A percentile compares a stretch with the other conserved stretches of the same genome.
Conservation (phyloP, 1,140 invertebrate genomes). For the Ruditapes philippinarum region DNA sequence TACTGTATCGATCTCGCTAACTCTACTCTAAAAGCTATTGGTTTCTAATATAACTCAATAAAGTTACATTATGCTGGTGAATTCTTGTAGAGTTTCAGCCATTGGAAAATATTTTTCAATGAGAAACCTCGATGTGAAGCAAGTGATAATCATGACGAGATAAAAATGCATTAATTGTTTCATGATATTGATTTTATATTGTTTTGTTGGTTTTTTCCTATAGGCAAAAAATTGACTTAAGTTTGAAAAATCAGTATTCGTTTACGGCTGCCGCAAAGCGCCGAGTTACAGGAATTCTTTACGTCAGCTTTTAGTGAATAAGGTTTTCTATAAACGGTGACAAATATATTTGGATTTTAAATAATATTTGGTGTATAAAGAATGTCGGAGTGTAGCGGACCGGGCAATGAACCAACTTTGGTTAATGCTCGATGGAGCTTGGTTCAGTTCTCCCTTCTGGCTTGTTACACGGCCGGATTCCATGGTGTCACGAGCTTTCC, state of each 20-base stretch:
- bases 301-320: no score
- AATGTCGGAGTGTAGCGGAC: slow-evolving; percentile 60
- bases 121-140: slow-evolving; percentile 2
- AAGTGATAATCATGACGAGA: no score
- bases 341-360: no score
- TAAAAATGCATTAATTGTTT: no score
- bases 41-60: neutral
- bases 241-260: no score
- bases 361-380: no score
- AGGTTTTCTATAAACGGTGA: no score
- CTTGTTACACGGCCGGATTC: slow-evolving; percentile 69
- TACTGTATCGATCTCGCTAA: neutral
- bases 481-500: slow-evolving; percentile 74
- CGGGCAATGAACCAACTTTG: slow-evolving; percentile 60
- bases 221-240: no score
- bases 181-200: no score
- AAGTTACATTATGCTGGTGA: neutral
- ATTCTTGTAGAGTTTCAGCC: neutral
- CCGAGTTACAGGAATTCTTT: no score
- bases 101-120: neutral
- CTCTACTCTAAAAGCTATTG: neutral
- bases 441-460: slow-evolving; percentile 71
- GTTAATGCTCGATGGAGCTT: slow-evolving; percentile 70
- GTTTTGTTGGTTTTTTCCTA: no score
- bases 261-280: no score